Evolutionary conservation across 2,113 vertebrate species (phyloP).

Genomic region (Anguilla japonica): DNA sequence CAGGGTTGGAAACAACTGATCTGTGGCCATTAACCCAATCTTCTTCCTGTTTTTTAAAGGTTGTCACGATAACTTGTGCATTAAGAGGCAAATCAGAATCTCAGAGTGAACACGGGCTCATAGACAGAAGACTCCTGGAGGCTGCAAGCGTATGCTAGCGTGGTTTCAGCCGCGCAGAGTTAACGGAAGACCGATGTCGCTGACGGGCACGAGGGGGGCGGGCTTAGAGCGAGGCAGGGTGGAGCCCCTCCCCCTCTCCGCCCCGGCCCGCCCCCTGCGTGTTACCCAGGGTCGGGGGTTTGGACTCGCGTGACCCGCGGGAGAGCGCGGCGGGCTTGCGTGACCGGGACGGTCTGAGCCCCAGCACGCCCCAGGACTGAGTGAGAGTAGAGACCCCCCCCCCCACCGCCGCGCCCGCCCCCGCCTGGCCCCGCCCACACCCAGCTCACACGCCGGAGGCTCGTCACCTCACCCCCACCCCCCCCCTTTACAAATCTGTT

Average conservation of each 20-base stretch:
- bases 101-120: no score
- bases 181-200: background rate
- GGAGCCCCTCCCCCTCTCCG: no score
- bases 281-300: background rate
- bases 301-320: background rate
- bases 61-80: no score
- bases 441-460: background rate
- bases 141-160: no score
- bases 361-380: background rate
- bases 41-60: no score
- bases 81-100: no score
- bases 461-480: background rate
- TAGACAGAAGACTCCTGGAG: background rate
- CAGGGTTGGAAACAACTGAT: no score
- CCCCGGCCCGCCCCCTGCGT: background rate
- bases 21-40: no score
- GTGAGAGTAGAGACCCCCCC: background rate
- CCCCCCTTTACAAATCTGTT: background rate
- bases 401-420: no score
- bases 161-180: background rate
- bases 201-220: background rate
- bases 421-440: background rate
- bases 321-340: background rate
- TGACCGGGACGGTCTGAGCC: background rate
- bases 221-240: background rate